Percentiles rank a stretch among this genome's conserved stretches.
phyloP scores from a whole-genome alignment of 2,888 invertebrate species.

The Lasioglossum marginatum region DNA sequence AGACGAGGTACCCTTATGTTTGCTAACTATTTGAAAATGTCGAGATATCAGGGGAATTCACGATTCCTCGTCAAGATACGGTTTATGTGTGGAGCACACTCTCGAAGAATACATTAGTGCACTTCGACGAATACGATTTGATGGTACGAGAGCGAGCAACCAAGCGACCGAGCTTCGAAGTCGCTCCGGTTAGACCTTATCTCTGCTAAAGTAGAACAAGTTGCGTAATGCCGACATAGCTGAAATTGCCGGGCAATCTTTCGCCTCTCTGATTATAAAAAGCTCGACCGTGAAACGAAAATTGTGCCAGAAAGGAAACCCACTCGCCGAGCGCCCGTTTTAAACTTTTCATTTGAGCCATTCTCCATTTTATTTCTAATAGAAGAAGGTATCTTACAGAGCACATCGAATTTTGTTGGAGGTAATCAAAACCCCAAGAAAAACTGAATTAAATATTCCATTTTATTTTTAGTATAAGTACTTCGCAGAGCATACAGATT shows the following conservation, averaged over 20 bases:
- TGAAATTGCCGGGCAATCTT: conserved; percentile 8
- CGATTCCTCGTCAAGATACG: conserved; percentile 50
- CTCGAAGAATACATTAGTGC: conserved; percentile 53
- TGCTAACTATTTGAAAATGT: conserved; percentile 52
- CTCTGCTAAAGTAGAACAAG: conserved; percentile 27
- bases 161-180: conserved; percentile 5
- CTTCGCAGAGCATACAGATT: neutral
- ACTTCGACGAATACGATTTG: conserved; percentile 46
- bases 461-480: neutral
- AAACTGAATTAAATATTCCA: neutral
- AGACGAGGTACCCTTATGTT: conserved; percentile 22
- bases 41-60: conserved; percentile 32
- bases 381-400: neutral
- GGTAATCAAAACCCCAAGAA: neutral
- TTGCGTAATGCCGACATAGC: conserved; percentile 8
- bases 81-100: conserved; percentile 36
- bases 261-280: conserved; percentile 4
- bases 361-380: neutral
- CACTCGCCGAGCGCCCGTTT: neutral
- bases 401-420: neutral
- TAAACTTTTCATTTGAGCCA: neutral
- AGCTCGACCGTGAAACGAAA: neutral
- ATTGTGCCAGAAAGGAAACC: neutral
- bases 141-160: conserved; percentile 14
- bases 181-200: conserved; percentile 52